Conservation (phyloP, 2,797 vertebrate species). For the Oreochromis mossambicus region DNA sequence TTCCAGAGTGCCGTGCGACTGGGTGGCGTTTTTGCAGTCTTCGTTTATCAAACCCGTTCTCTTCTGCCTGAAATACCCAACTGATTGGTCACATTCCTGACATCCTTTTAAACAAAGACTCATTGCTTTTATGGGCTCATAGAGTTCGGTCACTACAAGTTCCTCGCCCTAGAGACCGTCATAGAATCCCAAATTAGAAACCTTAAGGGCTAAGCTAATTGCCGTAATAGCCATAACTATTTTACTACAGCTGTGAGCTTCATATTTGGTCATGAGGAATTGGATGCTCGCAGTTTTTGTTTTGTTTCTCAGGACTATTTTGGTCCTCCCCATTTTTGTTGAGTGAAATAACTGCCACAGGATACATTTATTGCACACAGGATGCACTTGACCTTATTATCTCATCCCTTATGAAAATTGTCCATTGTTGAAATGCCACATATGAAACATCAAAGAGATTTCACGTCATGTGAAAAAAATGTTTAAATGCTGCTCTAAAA, state of each 20-base stretch:
- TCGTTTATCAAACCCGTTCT: conserved; percentile 81
- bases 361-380: conserved; percentile 18
- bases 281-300: conserved; percentile 17
- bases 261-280: conserved; percentile 72
- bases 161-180: conserved; percentile 55
- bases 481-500: conserved; percentile 17
- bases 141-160: conserved; percentile 50
- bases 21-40: conserved; percentile 72
- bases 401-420: conserved; percentile 20
- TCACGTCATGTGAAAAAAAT: conserved; percentile 11
- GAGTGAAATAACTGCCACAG: conserved; percentile 35
- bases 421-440: conserved; percentile 19
- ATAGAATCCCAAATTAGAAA: conserved; percentile 64
- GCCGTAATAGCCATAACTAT: conserved; percentile 39
- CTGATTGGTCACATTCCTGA: conserved; percentile 81
- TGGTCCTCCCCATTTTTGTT: conserved; percentile 43
- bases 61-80: conserved; percentile 82
- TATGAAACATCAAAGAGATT: conserved; percentile 26
- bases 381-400: conserved; percentile 29
- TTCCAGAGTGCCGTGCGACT: conserved; percentile 70
- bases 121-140: conserved; percentile 64
- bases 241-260: conserved; percentile 56
- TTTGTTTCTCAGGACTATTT: conserved; percentile 59
- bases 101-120: conserved; percentile 74
- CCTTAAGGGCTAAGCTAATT: conserved; percentile 55